A percentile compares a stretch with the other conserved stretches of the same genome.
These are phyloP conservation scores for Pipistrellus kuhlii DNA, from an alignment of 2,797 vertebrate genomes.

Conservation along the genomic window DNA sequence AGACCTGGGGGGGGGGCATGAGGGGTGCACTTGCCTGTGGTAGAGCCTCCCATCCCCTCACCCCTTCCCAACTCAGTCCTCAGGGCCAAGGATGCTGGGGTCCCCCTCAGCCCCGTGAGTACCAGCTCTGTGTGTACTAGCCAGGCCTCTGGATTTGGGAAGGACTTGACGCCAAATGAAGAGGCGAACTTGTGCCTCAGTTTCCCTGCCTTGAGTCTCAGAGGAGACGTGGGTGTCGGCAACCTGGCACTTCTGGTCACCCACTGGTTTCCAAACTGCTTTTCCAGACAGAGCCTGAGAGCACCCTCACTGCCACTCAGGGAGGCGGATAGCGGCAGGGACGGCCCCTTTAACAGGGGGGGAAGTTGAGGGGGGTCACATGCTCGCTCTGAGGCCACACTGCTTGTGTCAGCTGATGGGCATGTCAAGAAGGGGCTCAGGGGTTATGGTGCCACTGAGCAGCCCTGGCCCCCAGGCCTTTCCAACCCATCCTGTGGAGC, in stretches of 20 bases:
- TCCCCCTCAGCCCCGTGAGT: not conserved
- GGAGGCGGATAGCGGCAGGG: not conserved
- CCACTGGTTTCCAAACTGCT: not conserved
- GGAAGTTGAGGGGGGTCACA: rapidly evolving
- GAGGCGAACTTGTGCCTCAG: not conserved
- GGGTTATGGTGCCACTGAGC: not conserved
- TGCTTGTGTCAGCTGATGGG: not conserved
- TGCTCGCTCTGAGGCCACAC: not conserved
- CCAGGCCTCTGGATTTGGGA: not conserved
- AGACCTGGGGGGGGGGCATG: rapidly evolving
- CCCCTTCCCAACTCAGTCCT: not conserved
- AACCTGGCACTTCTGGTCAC: not conserved
- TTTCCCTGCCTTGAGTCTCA: not conserved
- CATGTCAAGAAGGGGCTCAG: rapidly evolving
- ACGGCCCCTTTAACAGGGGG: not conserved
- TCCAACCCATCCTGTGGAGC: not conserved
- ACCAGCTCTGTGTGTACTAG: not conserved
- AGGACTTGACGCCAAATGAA: not conserved
- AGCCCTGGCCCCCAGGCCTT: not conserved
- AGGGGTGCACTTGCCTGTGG: rapidly evolving
- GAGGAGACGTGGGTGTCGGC: not conserved
- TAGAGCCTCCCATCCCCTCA: no score
- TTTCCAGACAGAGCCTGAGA: not conserved
- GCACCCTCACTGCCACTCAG: not conserved
- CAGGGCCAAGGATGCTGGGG: rapidly evolving